These are phyloP conservation scores for Mesochorus sp. DNA, from an alignment of 2,888 invertebrate species.

Conservation along the genomic window DNA sequence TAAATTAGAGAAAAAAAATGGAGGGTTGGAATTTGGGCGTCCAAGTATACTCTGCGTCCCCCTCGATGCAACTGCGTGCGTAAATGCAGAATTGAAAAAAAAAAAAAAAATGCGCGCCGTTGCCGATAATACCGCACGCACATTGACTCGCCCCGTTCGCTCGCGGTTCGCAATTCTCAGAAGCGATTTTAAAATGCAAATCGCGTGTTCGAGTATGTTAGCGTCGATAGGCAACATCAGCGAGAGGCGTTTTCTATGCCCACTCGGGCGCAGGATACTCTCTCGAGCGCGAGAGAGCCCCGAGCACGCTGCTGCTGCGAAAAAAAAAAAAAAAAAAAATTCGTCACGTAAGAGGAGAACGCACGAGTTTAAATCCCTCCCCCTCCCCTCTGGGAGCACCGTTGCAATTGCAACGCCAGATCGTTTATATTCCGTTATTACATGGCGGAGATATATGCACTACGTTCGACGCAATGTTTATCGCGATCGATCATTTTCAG, in stretches of 20 bases:
- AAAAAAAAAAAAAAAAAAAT: too few relatives aligned
- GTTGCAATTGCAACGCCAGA: constrained; percentile 38
- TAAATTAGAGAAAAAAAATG: too few relatives aligned
- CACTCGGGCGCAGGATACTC: constrained; percentile 51
- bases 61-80: neutral
- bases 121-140: constrained; percentile 51
- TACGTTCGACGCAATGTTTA: neutral
- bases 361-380: constrained; percentile 18
- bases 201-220: constrained; percentile 66
- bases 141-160: constrained; percentile 37
- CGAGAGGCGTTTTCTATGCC: constrained; percentile 47
- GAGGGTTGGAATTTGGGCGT: too few relatives aligned
- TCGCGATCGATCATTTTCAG: neutral
- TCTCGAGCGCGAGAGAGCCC: constrained; percentile 48
- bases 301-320: constrained; percentile 20
- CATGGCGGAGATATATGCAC: too few relatives aligned
- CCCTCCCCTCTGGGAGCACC: neutral
- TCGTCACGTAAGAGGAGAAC: constrained; percentile 74
- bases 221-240: constrained; percentile 37
- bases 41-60: too few relatives aligned
- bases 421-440: constrained; percentile 38
- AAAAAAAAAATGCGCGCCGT: too few relatives aligned
- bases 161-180: constrained; percentile 70
- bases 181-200: constrained; percentile 77
- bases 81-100: too few relatives aligned